Conservation (phyloP, 2,888 invertebrate species). For the Eledona agricola region DNA sequence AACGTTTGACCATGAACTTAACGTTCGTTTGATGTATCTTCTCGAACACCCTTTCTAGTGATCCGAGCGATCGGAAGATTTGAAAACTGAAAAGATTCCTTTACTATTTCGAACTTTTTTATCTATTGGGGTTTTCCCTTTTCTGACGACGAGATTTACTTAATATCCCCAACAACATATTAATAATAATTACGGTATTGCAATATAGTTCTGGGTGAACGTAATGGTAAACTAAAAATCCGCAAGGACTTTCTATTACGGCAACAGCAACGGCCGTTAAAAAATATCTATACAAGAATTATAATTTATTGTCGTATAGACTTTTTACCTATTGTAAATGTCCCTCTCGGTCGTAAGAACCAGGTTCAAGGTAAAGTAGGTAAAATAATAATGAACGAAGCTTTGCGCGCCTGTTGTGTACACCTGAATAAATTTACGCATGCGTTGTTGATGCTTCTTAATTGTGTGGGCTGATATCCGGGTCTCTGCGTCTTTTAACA, state of each 20-base stretch:
- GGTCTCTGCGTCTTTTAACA: conserved; percentile 32
- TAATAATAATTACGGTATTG: conserved; percentile 24
- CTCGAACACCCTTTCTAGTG: conserved; percentile 31
- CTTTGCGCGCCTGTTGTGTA: conserved; percentile 40
- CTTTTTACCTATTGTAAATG: conserved; percentile 39
- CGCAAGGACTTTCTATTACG: conserved; percentile 43
- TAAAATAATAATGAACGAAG: conserved; percentile 46
- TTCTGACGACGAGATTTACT: conserved; percentile 13
- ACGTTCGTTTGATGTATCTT: conserved; percentile 32
- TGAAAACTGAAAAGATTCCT: not conserved
- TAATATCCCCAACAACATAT: conserved; percentile 19
- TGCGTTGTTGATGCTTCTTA: conserved; percentile 38
- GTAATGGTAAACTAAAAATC: conserved; percentile 41
- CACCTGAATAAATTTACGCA: conserved; percentile 44
- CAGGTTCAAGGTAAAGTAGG: conserved; percentile 46
- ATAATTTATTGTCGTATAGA: conserved; percentile 36
- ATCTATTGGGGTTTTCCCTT: conserved; percentile 18
- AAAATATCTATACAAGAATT: conserved; percentile 32
- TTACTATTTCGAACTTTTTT: no score
- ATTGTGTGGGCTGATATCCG: conserved; percentile 44
- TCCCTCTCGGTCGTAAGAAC: conserved; percentile 37
- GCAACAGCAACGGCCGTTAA: conserved; percentile 37
- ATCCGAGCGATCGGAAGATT: conserved; percentile 1
- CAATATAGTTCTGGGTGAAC: conserved; percentile 38
- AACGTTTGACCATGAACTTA: conserved; percentile 39